These are phyloP conservation scores for Cyrtonyx montezumae DNA, from an alignment of 2,113 vertebrate species.

Conservation along the genomic window DNA sequence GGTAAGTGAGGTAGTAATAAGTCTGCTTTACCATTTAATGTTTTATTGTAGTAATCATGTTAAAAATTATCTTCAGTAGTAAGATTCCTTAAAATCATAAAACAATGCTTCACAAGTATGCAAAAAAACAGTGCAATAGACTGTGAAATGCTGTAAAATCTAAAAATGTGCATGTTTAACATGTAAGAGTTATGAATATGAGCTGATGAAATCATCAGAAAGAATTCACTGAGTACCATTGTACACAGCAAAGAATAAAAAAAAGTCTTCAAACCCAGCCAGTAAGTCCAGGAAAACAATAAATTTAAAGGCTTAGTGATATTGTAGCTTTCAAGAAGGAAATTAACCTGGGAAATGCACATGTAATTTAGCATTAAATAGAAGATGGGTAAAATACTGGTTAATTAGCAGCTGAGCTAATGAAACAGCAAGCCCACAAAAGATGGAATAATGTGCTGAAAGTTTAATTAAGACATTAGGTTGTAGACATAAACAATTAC, in stretches of 20 bases:
- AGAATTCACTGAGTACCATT: not conserved
- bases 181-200: not conserved
- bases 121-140: not conserved
- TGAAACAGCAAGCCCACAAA: constrained; percentile 2
- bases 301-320: not conserved
- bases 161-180: not conserved
- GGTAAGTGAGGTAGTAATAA: not conserved
- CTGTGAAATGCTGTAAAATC: not conserved
- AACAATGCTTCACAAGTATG: not conserved
- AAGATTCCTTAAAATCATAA: not conserved
- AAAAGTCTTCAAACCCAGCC: not conserved
- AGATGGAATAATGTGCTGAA: not conserved
- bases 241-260: not conserved
- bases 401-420: not conserved
- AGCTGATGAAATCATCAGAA: not conserved
- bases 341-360: not conserved
- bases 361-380: not conserved
- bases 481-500: constrained; percentile 3
- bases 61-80: not conserved
- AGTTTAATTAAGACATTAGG: constrained; percentile 26
- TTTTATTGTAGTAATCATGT: not conserved
- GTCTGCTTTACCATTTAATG: not conserved
- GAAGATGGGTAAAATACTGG: not conserved
- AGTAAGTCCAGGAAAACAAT: not conserved
- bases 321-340: not conserved